Percentiles rank a stretch among this genome's conserved stretches.
Evolutionary conservation across 37 sponge, comb jelly and placozoan species (phyloP).

Genomic region (Cladorhizidae sp.): DNA sequence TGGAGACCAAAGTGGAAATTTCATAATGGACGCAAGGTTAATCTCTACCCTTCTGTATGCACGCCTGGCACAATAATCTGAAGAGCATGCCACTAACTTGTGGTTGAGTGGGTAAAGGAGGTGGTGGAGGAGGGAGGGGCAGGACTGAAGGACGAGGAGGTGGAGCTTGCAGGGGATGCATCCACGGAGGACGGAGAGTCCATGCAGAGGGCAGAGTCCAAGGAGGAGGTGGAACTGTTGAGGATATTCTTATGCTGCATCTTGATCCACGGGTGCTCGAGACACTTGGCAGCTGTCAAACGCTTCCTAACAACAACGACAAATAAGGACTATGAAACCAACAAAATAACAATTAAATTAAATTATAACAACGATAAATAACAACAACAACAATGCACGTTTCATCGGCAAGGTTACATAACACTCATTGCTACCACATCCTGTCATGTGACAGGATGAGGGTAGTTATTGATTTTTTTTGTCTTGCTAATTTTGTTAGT

Average conservation of each 20-base stretch:
- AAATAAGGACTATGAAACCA: no score
- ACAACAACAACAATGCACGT: neutral
- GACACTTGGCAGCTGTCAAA: slow-evolving; percentile 50
- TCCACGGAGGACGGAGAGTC: slow-evolving; percentile 73
- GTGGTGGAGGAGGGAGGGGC: slow-evolving; percentile 45
- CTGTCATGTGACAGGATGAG: no score
- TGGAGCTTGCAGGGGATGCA: slow-evolving; percentile 64
- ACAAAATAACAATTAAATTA: no score
- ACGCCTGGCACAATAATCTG: no score
- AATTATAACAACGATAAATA: no score
- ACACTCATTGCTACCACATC: neutral
- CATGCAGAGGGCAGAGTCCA: slow-evolving; percentile 71
- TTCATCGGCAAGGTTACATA: neutral
- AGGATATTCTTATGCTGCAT: slow-evolving; percentile 1
- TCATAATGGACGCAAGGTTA: no score
- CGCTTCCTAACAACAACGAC: slow-evolving; percentile 43
- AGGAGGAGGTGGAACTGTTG: slow-evolving; percentile 59
- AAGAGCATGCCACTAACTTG: neutral
- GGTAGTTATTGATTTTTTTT: no score
- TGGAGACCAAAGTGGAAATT: no score
- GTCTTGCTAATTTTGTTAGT: no score
- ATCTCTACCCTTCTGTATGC: no score
- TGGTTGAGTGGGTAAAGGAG: neutral
- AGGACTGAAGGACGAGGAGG: slow-evolving; percentile 78
- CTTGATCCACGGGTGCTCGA: slow-evolving; percentile 75